Evolutionary conservation across 37 sponge, comb jelly and placozoan genomes (phyloP).

Genomic region (Amphimedon queenslandica): DNA sequence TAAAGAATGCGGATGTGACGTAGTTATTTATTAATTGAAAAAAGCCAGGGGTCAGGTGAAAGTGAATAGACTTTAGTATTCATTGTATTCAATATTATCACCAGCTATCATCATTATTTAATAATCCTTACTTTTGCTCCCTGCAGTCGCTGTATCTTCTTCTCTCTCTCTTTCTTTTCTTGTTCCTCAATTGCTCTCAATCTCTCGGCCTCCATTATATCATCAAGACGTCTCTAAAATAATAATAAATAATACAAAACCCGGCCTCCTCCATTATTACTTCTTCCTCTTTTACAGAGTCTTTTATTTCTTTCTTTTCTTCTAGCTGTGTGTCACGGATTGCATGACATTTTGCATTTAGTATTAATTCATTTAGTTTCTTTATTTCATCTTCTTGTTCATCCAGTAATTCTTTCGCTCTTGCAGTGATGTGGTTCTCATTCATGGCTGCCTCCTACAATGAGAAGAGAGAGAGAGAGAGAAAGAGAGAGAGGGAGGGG

Average conservation of each 20-base stretch:
- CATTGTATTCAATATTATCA: too few species aligned
- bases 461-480: background rate
- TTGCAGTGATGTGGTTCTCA: conserved; percentile 39
- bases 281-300: conserved; percentile 77
- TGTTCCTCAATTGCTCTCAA: conserved; percentile 70
- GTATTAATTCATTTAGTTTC: conserved; percentile 92
- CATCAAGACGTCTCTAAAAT: conserved; percentile 71
- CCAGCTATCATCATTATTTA: too few species aligned
- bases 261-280: too few species aligned
- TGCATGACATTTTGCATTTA: conserved; percentile 99
- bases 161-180: conserved; percentile 60
- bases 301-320: conserved; percentile 83
- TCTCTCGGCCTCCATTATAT: conserved; percentile 95
- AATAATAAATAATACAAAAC: background rate
- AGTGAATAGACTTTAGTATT: too few species aligned
- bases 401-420: conserved; percentile 68
- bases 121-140: conserved; percentile 4
- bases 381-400: conserved; percentile 99
- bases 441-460: conserved; percentile 57
- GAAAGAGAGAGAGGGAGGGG: background rate
- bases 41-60: too few species aligned
- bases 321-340: conserved; percentile 92
- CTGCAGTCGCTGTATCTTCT: background rate
- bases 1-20: too few species aligned
- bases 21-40: too few species aligned